Conservation (phyloP, 2,113 vertebrate species). For the Andinoacara biseriatus region DNA sequence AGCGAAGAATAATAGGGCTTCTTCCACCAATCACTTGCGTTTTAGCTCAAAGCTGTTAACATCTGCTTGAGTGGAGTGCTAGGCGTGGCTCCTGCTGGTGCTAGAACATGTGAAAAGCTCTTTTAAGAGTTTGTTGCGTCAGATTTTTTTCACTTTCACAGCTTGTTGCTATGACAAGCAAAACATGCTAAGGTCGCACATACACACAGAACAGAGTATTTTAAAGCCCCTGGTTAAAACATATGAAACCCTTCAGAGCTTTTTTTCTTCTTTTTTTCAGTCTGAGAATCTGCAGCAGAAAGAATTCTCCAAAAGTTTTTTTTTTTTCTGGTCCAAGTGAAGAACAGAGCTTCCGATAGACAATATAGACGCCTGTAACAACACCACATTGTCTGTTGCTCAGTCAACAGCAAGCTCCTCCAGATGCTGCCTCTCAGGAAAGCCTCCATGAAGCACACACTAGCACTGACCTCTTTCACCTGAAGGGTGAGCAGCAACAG, state of each 20-base stretch:
- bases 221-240: conserved; percentile 10
- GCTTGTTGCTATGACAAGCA: conserved; percentile 28
- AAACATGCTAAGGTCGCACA: conserved; percentile 30
- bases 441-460: conserved; percentile 2
- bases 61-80: conserved; percentile 30
- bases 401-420: conserved; percentile 22
- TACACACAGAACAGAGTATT: conserved; percentile 7
- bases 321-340: neutral
- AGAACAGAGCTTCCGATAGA: conserved; percentile 19
- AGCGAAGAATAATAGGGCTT: neutral
- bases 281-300: neutral
- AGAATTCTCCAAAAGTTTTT: neutral
- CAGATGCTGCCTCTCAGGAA: conserved; percentile 18
- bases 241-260: conserved; percentile 44
- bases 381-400: conserved; percentile 31
- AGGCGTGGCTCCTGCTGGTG: conserved; percentile 30
- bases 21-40: conserved; percentile 5
- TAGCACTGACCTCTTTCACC: conserved; percentile 60
- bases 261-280: neutral
- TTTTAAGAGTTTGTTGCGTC: conserved; percentile 22
- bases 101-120: conserved; percentile 16
- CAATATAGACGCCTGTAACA: conserved; percentile 26
- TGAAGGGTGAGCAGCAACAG: conserved; percentile 41
- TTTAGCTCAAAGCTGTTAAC: conserved; percentile 21
- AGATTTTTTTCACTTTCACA: conserved; percentile 45